These are phyloP conservation scores for Scopus umbretta DNA, from an alignment of 2,113 vertebrate genomes.

Conservation along the genomic window DNA sequence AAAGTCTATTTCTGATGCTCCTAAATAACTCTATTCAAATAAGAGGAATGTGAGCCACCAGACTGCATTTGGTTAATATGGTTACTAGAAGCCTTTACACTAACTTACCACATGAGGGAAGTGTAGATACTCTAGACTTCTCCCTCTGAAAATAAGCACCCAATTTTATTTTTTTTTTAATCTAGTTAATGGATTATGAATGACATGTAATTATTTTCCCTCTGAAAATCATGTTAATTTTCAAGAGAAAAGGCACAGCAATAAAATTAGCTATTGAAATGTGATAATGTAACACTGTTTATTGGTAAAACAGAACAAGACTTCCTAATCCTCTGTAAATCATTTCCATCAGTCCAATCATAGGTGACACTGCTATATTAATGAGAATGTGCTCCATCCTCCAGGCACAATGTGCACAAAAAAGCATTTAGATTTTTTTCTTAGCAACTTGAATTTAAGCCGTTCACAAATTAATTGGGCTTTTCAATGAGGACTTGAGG, in stretches of 20 bases:
- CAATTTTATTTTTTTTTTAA: conserved; percentile 34
- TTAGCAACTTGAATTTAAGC: not conserved
- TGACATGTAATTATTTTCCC: conserved; percentile 59
- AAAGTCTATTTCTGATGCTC: not conserved
- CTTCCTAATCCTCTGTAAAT: conserved; percentile 20
- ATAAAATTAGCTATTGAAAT: conserved; percentile 61
- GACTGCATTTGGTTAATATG: not conserved
- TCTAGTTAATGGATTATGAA: conserved; percentile 67
- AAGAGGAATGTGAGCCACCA: not conserved
- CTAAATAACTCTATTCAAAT: not conserved
- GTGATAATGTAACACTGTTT: conserved; percentile 39
- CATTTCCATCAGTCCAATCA: conserved; percentile 31
- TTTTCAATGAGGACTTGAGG: not conserved
- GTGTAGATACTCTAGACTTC: conserved; percentile 33
- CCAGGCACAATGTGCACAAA: not conserved
- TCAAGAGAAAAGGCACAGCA: conserved; percentile 35
- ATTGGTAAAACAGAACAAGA: conserved; percentile 41
- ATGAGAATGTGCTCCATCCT: not conserved
- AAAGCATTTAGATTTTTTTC: not conserved
- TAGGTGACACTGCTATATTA: not conserved
- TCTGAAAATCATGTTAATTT: conserved; percentile 62
- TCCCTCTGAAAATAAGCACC: conserved; percentile 14
- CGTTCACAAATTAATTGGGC: not conserved
- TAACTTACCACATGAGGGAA: conserved; percentile 56
- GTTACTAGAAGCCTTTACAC: conserved; percentile 27